These are phyloP conservation scores for Gastrophysa polygoni DNA, from an alignment of 2,888 invertebrate genomes.

Conservation along the genomic window DNA sequence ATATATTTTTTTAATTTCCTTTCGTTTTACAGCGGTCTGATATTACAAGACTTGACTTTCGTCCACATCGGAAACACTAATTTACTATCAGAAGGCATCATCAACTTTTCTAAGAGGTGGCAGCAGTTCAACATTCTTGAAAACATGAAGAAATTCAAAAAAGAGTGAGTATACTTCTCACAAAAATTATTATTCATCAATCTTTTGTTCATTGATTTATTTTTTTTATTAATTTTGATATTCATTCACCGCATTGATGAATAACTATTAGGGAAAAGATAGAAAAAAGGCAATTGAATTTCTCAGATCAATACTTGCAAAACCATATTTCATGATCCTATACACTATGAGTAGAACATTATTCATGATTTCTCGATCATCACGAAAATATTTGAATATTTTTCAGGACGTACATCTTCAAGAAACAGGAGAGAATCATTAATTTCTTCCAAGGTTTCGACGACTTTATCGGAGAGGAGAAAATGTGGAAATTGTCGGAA, in stretches of 20 bases:
- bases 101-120: slow-evolving; percentile 98
- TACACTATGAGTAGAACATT: no score
- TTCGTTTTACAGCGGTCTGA: slow-evolving; percentile 78
- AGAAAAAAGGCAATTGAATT: no score
- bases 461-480: slow-evolving; percentile 93
- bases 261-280: no score
- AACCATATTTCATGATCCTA: no score
- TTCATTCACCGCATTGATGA: no score
- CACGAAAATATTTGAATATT: slow-evolving; percentile 14
- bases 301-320: no score
- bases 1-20: not conserved
- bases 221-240: no score
- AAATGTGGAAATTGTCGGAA: slow-evolving; percentile 98
- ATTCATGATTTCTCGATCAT: not conserved
- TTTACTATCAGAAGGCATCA: slow-evolving; percentile 80
- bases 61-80: slow-evolving; percentile 98
- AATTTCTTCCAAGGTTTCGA: slow-evolving; percentile 97
- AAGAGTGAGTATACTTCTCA: slow-evolving; percentile 89
- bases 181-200: no score
- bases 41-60: slow-evolving; percentile 98
- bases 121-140: slow-evolving; percentile 98
- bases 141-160: slow-evolving; percentile 97
- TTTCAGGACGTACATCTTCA: slow-evolving; percentile 87
- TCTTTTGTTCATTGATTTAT: no score
- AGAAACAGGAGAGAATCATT: slow-evolving; percentile 92